These are phyloP conservation scores for Garrulus glandarius DNA, from an alignment of 2,797 vertebrate species.

Conservation along the genomic window DNA sequence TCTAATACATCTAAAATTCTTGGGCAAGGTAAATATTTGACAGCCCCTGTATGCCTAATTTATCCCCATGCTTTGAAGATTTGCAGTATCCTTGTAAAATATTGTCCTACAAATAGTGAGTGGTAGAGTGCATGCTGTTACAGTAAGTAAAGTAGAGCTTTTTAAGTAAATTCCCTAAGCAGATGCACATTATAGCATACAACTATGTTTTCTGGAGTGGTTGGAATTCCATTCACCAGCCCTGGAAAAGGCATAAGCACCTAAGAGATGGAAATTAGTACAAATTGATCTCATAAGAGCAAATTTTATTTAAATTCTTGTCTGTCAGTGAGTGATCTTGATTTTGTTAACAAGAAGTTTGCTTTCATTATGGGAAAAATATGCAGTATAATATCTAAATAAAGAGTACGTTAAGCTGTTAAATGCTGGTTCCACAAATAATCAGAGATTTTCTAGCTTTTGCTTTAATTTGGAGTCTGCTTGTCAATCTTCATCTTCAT, in stretches of 20 bases:
- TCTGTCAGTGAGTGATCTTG: conserved; percentile 1
- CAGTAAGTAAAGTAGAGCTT: neutral
- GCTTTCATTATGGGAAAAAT: conserved; percentile 23
- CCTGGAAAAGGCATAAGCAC: neutral
- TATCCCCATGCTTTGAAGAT: neutral
- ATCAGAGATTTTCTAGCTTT: conserved; percentile 21
- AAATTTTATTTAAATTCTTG: conserved; percentile 30
- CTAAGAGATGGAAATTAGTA: neutral
- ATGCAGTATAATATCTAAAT: conserved; percentile 33
- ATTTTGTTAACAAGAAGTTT: neutral
- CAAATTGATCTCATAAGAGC: conserved; percentile 11
- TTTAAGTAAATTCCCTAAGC: conserved; percentile 13
- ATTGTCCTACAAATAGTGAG: conserved; percentile 7
- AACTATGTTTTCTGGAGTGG: neutral
- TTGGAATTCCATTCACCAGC: neutral
- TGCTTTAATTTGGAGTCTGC: conserved; percentile 47
- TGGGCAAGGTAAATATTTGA: neutral
- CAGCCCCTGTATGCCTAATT: neutral
- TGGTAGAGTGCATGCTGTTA: conserved; percentile 16
- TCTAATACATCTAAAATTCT: neutral
- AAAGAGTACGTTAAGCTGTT: conserved; percentile 30
- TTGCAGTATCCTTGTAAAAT: neutral
- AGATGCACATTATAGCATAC: neutral
- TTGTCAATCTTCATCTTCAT: conserved; percentile 40
- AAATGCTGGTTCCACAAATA: conserved; percentile 11